Base-by-base conservation (phyloP, 2,113 vertebrate genomes). In the Balaeniceps rex region DNA sequence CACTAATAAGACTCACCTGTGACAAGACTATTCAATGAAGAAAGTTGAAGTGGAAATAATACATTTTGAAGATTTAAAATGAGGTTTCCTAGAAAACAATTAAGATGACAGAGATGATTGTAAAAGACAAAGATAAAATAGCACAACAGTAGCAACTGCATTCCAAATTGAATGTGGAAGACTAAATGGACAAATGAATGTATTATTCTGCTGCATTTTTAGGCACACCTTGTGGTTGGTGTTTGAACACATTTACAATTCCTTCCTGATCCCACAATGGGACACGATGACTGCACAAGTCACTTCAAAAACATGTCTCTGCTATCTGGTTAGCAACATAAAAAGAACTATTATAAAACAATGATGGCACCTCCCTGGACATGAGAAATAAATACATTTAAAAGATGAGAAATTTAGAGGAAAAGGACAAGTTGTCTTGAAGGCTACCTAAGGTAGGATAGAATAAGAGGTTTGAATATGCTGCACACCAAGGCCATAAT, bases 151-250 rank as follows among this genome's bases (percentile, higher is more conserved):
- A 79, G 44, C 25, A 93, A 75, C 14, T 55, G 18, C 33, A 46
- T 6, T 85, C 4, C 12, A 75, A 49, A 93, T 34, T 75, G 52
- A 51, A 82, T 51, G 6, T 34, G 82, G n/a, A 78, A 63, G 38
- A 54, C 26, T 75, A 76, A 74, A 49, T n/a, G 23, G 11, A 64
- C 7, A 89, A 81, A 78, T 34, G 5, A 89, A 31, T 6, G 18
- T 23, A 69, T 19, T 44, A 2, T 70, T 65, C 14, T 54, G 6
- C 19, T 83, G 10, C 11, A 74, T 51, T 66, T 94, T 82, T 36
- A 75, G 25, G 33, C 9, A 82, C 7, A 49, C 8, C 9, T 66
- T 61, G 8, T 24, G 8, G 4, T 44, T 0, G 0, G 7, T 26
- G 7, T 38, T 94, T 72, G 5, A 34, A 68, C 3, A 85, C 4